These are phyloP conservation scores for Chaetura pelagica DNA, from an alignment of 2,113 vertebrate genomes.

Conservation along the genomic window DNA sequence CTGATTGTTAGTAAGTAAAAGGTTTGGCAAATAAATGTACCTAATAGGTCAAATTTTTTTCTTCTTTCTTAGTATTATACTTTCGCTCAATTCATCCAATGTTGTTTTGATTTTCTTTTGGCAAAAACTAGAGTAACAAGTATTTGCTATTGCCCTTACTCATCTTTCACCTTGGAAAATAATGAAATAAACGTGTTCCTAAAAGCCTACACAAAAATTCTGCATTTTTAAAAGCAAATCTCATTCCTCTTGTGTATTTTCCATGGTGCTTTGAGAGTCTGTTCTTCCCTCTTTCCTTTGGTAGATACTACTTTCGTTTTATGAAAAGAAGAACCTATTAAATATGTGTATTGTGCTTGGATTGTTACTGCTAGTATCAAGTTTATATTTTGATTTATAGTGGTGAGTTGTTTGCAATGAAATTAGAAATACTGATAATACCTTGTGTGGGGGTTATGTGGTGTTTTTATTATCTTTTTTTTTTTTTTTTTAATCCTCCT, in stretches of 20 bases:
- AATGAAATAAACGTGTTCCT: background rate
- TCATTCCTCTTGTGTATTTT: background rate
- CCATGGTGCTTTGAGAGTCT: background rate
- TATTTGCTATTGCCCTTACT: background rate
- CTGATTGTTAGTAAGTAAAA: background rate
- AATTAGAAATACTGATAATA: background rate
- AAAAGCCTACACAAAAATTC: background rate
- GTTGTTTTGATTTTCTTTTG: background rate
- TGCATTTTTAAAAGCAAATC: background rate
- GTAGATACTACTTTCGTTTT: background rate
- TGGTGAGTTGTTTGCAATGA: background rate
- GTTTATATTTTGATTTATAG: background rate
- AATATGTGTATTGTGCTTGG: background rate
- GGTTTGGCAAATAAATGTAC: background rate
- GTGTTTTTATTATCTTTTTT: background rate
- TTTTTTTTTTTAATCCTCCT: background rate
- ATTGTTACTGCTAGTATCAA: background rate
- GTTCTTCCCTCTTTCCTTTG: background rate
- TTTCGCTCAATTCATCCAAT: background rate
- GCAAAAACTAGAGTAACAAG: background rate
- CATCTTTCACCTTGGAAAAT: background rate
- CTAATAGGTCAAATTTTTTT: background rate
- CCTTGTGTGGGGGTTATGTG: background rate
- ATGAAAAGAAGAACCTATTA: background rate
- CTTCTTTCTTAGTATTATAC: background rate